Conservation (phyloP, 2,797 vertebrate species). For the Cetoscarus ocellatus region DNA sequence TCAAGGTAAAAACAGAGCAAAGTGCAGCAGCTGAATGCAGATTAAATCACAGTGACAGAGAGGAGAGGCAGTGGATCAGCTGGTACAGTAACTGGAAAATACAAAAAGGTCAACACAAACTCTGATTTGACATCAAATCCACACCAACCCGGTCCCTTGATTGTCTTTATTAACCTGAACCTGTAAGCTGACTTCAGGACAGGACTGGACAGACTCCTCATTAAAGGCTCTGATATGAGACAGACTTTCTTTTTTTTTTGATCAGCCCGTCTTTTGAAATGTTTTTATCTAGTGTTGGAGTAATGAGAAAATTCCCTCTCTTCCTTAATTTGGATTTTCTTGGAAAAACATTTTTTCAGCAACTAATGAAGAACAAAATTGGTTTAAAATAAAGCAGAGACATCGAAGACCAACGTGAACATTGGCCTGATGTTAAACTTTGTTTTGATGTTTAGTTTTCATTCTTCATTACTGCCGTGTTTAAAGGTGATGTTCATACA, state of each 20-base stretch:
- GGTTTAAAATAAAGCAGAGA: too few relatives aligned
- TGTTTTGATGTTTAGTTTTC: too few relatives aligned
- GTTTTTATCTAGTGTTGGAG: not conserved
- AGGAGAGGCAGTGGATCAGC: conserved; percentile 93
- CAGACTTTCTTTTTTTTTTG: not conserved
- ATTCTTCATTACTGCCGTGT: too few relatives aligned
- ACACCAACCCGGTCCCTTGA: conserved; percentile 48
- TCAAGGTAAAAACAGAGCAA: conserved; percentile 76
- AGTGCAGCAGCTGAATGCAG: conserved; percentile 96
- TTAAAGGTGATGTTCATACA: too few relatives aligned
- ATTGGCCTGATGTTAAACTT: too few relatives aligned
- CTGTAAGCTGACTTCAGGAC: conserved; percentile 44
- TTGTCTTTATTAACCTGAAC: conserved; percentile 53
- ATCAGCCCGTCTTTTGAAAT: too few relatives aligned
- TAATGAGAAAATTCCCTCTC: not conserved
- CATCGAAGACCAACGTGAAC: too few relatives aligned
- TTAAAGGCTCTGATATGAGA: conserved; percentile 2
- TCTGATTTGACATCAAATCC: conserved; percentile 93
- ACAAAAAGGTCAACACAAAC: conserved; percentile 84
- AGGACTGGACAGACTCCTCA: conserved; percentile 19
- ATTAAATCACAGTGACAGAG: conserved; percentile 92
- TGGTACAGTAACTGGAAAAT: conserved; percentile 89
- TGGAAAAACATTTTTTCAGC: too few relatives aligned
- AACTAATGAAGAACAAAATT: too few relatives aligned
- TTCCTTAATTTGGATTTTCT: too few relatives aligned